A percentile compares a stretch with the other conserved stretches of the same genome.
These are phyloP conservation scores for Cephalotes varians DNA, from an alignment of 2,888 invertebrate species.

Conservation along the genomic window DNA sequence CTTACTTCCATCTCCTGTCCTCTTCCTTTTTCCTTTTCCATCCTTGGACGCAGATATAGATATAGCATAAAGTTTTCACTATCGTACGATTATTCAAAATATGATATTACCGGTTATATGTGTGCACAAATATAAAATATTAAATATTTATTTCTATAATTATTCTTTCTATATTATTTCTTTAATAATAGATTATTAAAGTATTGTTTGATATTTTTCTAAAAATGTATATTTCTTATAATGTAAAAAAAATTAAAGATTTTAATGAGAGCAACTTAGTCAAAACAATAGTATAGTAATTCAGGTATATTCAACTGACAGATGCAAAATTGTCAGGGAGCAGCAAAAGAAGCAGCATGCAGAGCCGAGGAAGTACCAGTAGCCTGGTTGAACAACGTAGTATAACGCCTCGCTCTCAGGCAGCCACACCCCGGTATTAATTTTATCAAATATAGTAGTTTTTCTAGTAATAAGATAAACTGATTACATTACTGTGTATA, in stretches of 20 bases:
- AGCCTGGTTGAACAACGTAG: slow-evolving; percentile 93
- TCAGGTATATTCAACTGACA: slow-evolving; percentile 82
- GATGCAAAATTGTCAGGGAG: slow-evolving; percentile 92
- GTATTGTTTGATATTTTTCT: not conserved
- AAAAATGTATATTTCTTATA: not conserved
- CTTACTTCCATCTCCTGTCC: too few species aligned
- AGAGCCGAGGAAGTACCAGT: slow-evolving; percentile 96
- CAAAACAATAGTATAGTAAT: slow-evolving; percentile 63
- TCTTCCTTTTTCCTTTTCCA: too few species aligned
- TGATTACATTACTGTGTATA: not conserved
- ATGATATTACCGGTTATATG: not conserved
- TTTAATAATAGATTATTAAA: slow-evolving; percentile 15
- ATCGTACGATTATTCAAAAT: not conserved
- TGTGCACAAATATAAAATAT: not conserved
- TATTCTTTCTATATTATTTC: too few species aligned
- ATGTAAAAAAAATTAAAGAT: not conserved
- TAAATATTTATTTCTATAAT: not conserved
- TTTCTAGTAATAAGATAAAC: not conserved
- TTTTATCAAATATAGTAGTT: slow-evolving; percentile 14
- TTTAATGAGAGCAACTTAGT: slow-evolving; percentile 22
- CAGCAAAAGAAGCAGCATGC: slow-evolving; percentile 96
- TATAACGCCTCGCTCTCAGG: slow-evolving; percentile 95
- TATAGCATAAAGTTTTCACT: not conserved
- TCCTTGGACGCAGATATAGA: too few species aligned
- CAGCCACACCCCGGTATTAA: slow-evolving; percentile 93